Base-by-base conservation (phyloP, 2,113 vertebrate genomes). In the Mastomys coucha region DNA sequence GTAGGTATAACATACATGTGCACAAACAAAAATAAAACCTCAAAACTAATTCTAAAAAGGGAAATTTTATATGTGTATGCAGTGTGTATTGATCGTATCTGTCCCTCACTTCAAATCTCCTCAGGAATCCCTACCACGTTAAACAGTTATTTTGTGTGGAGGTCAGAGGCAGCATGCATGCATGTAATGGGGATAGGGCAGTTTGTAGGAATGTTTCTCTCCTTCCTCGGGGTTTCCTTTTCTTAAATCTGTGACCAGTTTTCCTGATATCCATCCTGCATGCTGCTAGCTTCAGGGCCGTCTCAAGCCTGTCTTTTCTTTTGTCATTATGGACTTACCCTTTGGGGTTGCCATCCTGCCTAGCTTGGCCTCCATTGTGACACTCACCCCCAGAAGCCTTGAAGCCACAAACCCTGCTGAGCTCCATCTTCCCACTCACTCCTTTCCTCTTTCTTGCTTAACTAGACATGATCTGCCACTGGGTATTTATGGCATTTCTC, bases 351-450 rank as follows among this genome's bases (percentile, higher is more conserved):
- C 36, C 86, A 5, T 45, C 63, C 56, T 0, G 2, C 72, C 53
- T 75, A 3, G 75, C 67, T 36, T 45, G 91, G n/a, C 92, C 82
- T 88, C 77, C 33, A 19, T 26, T 72, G 93, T 86, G 60, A 70
- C 51, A 76, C 39, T 69, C 49, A 80, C 39, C 69, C 63, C 65
- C 10, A n/a, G 49, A 85, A 81, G 56, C 49, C 63, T 77, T 75
- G 58, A 24, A 76, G 65, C 91, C 51, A 36, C 67, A 9, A 36
- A 45, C 12, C 39, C 8, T 94, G 49, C 28, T 70, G 42, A 10
- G 20, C 31, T 42, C 65, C 51, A 1, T 49, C 16, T 19, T 67
- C 26, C 10, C 1, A 2, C 12, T 0, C 1, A 0, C 7, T 42
- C 31, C 22, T 8, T n/a, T 70, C 90, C 85, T 60, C 33, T 28